These are phyloP conservation scores for Myopa tessellatipennis DNA, from an alignment of 2,888 invertebrate genomes.

Conservation along the genomic window DNA sequence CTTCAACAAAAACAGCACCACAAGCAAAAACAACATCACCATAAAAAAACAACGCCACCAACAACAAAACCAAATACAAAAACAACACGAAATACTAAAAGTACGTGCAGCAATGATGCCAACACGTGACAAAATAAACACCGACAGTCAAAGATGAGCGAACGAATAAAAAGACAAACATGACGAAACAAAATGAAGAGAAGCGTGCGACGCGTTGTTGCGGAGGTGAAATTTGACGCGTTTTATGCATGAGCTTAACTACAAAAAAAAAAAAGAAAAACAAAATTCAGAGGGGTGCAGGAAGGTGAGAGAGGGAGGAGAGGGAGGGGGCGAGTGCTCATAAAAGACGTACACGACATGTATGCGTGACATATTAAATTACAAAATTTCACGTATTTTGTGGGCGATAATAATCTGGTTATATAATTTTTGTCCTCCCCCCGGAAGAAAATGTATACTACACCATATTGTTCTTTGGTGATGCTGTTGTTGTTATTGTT, in stretches of 20 bases:
- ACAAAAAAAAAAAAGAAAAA: background rate
- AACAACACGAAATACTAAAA: slow-evolving; percentile 58
- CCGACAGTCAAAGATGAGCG: slow-evolving; percentile 16
- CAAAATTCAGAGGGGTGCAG: background rate
- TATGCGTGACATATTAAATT: slow-evolving; percentile 37
- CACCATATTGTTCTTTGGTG: background rate
- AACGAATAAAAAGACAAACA: background rate
- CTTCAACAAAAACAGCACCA: background rate
- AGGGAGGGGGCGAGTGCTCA: background rate
- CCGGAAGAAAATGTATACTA: background rate
- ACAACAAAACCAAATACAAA: background rate
- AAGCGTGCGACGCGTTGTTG: background rate
- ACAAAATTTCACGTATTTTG: slow-evolving; percentile 37
- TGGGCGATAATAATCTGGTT: slow-evolving; percentile 33
- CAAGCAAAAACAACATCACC: background rate
- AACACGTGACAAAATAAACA: slow-evolving; percentile 57
- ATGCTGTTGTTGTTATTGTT: background rate
- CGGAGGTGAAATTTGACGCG: slow-evolving; percentile 26
- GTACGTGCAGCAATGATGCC: slow-evolving; percentile 66
- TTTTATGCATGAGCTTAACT: slow-evolving; percentile 33
- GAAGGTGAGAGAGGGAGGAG: background rate
- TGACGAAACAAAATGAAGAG: background rate
- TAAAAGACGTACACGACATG: slow-evolving; percentile 13
- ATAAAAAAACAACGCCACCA: background rate
- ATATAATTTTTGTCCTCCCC: background rate